phyloP scores from a whole-genome alignment of 2,888 invertebrate genomes.

The Choristoneura rosaceana region DNA sequence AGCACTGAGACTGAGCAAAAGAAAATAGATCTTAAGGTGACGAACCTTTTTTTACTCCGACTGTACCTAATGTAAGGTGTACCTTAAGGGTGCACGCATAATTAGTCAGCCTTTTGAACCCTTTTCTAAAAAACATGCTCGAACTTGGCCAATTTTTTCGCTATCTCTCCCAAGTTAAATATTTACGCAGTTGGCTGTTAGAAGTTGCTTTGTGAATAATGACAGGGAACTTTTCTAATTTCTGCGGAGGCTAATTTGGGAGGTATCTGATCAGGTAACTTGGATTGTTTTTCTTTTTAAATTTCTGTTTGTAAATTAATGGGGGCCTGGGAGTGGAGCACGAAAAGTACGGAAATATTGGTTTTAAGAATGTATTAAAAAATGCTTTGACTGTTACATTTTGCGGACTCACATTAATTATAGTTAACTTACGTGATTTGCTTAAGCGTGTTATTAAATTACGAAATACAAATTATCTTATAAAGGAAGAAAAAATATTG shows the following conservation, averaged over 20 bases:
- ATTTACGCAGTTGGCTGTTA: constrained; percentile 34
- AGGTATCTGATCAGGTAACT: constrained; percentile 36
- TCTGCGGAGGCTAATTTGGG: constrained; percentile 47
- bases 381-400: too few species aligned
- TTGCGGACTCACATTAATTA: not conserved
- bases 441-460: too few species aligned
- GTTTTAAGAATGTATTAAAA: too few species aligned
- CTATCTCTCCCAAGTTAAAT: constrained; percentile 32
- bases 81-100: too few species aligned
- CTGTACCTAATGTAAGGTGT: too few species aligned
- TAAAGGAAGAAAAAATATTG: too few species aligned
- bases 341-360: not conserved
- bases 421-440: not conserved
- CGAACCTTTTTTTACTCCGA: too few species aligned
- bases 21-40: too few species aligned
- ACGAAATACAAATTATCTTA: too few species aligned
- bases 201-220: constrained; percentile 54
- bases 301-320: constrained; percentile 12
- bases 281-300: constrained; percentile 36
- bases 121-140: not conserved
- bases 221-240: constrained; percentile 58
- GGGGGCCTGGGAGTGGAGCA: not conserved
- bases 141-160: constrained; percentile 5
- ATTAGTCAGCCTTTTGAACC: not conserved
- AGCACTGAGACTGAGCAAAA: too few species aligned